Base-by-base conservation (phyloP, 2,797 vertebrate species). In the Astyanax mexicanus region DNA sequence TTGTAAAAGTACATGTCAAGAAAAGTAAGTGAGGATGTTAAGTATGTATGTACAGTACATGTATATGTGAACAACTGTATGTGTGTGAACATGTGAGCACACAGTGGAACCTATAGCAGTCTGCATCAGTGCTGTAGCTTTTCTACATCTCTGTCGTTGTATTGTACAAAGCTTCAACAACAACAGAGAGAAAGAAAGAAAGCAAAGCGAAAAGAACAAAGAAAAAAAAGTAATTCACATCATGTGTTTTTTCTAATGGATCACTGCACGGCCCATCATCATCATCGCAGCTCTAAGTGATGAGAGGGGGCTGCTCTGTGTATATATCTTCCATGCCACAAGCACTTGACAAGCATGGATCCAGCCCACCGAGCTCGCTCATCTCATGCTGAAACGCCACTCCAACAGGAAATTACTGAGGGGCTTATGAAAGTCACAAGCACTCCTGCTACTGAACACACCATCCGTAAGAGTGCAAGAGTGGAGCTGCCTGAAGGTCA, bases 261-360 rank as follows among this genome's bases (percentile, higher is more conserved):
- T 80, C 67, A 69, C 82, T 80, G 69, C 81, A 84, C 74, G 37
- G 77, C 73, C 67, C 55, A 65, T 80, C 82, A 84, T 89, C 82
- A 84, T 89, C 78, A 86, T 87, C 80, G 64, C 77, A 84, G 78
- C 74, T 83, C 47, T 74, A 78, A 69, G 72, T 69, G 29, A 49
- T 80, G 73, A 80, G 83, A 79, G 77, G 75, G 67, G 78, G 83
- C 83, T 89, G 80, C 79, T 86, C 84, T 85, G 86, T 80, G 85
- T 84, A 78, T 87, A 78, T 89, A 72, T 78, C 70, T 84, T 84
- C 84, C 85, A 86, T 88, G 86, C 88, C 88, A 86, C 80, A 80
- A 86, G 85, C 83, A 86, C 80, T 86, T 80, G 25, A 61, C 84
- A 57, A 38, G 74, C 75, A 77, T 69, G 83, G 77, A 61, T 62